Evolutionary conservation across 1,140 invertebrate genomes (phyloP).

Genomic region (Pogonus chalceus): DNA sequence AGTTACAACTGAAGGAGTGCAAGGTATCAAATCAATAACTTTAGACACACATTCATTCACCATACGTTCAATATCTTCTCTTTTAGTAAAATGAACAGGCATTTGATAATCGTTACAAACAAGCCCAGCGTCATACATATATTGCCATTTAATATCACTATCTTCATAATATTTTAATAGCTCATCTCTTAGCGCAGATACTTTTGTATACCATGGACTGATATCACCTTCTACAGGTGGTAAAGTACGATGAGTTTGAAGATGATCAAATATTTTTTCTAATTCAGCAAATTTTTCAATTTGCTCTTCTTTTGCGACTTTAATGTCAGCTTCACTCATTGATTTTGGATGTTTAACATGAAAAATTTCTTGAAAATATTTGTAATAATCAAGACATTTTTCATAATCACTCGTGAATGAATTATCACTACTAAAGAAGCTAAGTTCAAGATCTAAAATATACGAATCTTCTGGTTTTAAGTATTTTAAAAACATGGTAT

Average conservation of each 20-base stretch:
- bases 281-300: constrained; percentile 50
- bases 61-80: neutral
- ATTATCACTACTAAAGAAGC: constrained; percentile 86
- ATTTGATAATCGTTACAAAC: constrained; percentile 3
- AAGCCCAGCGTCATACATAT: neutral
- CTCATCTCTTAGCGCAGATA: constrained; percentile 38
- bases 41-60: neutral
- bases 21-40: neutral
- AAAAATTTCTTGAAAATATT: constrained; percentile 52
- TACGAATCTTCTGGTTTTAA: constrained; percentile 35
- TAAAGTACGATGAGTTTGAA: constrained; percentile 45
- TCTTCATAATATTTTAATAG: constrained; percentile 41
- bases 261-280: constrained; percentile 48
- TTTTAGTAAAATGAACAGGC: neutral
- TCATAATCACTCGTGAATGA: constrained; percentile 67
- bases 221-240: constrained; percentile 35
- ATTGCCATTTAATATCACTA: neutral
- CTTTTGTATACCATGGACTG: constrained; percentile 27
- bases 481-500: constrained; percentile 7
- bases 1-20: neutral
- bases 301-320: constrained; percentile 37
- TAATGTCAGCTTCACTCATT: constrained; percentile 32
- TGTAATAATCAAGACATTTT: constrained; percentile 52
- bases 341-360: constrained; percentile 35
- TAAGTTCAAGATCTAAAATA: constrained; percentile 83